phyloP scores from a whole-genome alignment of 2,888 invertebrate species.

The Punctoribates punctum region DNA sequence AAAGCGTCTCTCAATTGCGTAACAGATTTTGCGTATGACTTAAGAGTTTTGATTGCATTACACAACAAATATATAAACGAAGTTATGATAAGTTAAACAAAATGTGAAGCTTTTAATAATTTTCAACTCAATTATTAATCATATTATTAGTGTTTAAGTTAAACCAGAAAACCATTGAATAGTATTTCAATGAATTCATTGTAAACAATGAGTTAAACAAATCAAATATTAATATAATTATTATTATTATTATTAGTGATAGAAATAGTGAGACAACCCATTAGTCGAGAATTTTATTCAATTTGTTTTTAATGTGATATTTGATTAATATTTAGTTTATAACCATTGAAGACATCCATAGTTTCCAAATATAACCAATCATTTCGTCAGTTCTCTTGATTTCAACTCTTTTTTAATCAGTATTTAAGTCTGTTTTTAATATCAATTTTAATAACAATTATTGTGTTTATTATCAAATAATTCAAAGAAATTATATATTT shows the following conservation, averaged over 20 bases:
- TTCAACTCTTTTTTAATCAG: too few species aligned
- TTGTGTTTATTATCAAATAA: too few species aligned
- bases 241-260: constrained; percentile 5
- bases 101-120: constrained; percentile 2
- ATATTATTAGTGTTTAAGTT: background rate
- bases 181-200: background rate
- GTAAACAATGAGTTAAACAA: background rate
- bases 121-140: background rate
- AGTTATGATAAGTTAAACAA: constrained; percentile 1
- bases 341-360: too few species aligned
- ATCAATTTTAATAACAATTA: too few species aligned
- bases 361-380: too few species aligned
- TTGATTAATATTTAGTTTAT: background rate
- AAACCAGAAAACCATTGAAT: background rate
- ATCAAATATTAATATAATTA: background rate
- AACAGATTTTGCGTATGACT: constrained; percentile 13
- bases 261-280: background rate
- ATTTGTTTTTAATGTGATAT: constrained; percentile 10
- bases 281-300: background rate
- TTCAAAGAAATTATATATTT: background rate
- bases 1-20: background rate
- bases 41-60: background rate
- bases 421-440: too few species aligned
- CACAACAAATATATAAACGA: background rate
- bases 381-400: too few species aligned